A percentile compares a stretch with the other conserved stretches of the same genome.
Evolutionary conservation across 2,113 vertebrate genomes (phyloP).

Genomic region (Rhegmatorhina hoffmannsi): DNA sequence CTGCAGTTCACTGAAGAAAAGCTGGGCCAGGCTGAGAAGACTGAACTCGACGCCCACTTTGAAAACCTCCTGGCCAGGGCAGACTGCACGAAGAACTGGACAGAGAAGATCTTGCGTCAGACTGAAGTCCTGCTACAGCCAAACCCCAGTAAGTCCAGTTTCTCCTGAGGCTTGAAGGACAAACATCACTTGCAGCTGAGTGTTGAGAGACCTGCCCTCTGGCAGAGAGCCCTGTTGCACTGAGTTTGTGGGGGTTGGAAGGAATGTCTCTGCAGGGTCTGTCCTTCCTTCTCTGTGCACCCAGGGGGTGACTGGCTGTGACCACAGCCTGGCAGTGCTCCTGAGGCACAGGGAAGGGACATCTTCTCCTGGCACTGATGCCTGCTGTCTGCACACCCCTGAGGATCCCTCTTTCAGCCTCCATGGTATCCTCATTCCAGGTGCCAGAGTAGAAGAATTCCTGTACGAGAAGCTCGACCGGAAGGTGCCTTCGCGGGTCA

Average conservation of each 20-base stretch:
- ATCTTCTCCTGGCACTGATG: background rate
- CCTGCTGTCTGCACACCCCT: background rate
- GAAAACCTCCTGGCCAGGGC: slow-evolving; percentile 90
- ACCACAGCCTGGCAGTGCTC: background rate
- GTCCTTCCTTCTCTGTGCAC: background rate
- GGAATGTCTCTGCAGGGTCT: background rate
- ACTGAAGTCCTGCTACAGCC: slow-evolving; percentile 92
- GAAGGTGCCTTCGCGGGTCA: slow-evolving; percentile 89
- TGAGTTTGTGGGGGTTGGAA: background rate
- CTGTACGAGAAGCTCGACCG: slow-evolving; percentile 94
- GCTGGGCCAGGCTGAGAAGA: slow-evolving; percentile 92
- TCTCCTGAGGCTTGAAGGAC: background rate
- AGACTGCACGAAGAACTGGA: slow-evolving; percentile 94
- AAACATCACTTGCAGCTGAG: background rate
- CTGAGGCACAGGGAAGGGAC: background rate
- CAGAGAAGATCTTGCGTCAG: slow-evolving; percentile 91
- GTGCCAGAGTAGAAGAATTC: slow-evolving; percentile 94
- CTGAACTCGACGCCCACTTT: slow-evolving; percentile 90
- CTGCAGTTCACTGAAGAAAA: slow-evolving; percentile 95
- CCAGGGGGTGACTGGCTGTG: background rate
- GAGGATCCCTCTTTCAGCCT: background rate
- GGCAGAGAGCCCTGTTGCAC: background rate
- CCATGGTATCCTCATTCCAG: slow-evolving; percentile 34
- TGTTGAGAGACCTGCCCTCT: background rate
- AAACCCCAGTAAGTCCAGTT: slow-evolving; percentile 86